phyloP scores from a whole-genome alignment of 35 echinoderm and acorn worm species.

The Anneissia japonica region DNA sequence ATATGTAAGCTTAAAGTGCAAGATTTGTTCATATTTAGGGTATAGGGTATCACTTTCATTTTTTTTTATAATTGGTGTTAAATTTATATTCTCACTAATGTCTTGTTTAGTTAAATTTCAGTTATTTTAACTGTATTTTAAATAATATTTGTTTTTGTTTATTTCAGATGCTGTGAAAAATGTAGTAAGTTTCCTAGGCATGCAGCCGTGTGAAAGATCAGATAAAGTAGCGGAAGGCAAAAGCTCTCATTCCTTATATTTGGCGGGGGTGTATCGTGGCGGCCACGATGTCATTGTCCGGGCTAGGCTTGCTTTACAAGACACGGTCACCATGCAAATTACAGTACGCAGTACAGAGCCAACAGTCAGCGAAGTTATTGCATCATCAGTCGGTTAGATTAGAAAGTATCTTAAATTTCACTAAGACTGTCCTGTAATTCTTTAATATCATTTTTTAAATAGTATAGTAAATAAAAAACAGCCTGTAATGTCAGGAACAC shows the following conservation, averaged over 20 bases:
- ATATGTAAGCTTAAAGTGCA: too few species aligned
- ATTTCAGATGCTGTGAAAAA: constrained; percentile 85
- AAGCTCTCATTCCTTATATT: constrained; percentile 80
- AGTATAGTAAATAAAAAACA: too few species aligned
- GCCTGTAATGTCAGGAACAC: too few species aligned
- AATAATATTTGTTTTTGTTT: constrained; percentile 4
- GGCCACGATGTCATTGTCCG: constrained; percentile 78
- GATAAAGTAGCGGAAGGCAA: constrained; percentile 74
- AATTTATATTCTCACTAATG: too few species aligned
- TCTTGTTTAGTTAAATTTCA: too few species aligned
- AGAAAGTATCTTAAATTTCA: too few species aligned
- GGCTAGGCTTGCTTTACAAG: constrained; percentile 73
- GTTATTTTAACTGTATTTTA: too few species aligned
- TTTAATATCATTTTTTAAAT: too few species aligned
- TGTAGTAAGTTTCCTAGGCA: constrained; percentile 82
- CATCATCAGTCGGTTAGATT: constrained; percentile 69
- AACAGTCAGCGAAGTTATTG: constrained; percentile 72
- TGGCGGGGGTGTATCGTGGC: constrained; percentile 84
- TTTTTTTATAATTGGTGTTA: too few species aligned
- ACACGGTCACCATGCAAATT: constrained; percentile 95
- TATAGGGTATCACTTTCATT: too few species aligned
- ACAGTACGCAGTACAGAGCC: constrained; percentile 77
- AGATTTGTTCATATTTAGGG: too few species aligned
- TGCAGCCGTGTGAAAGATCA: constrained; percentile 79
- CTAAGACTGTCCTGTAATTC: too few species aligned